Evolutionary conservation across 2,113 vertebrate genomes (phyloP), one percentile per base, ranked within the genome.

Genomic region (Sitta europaea): DNA sequence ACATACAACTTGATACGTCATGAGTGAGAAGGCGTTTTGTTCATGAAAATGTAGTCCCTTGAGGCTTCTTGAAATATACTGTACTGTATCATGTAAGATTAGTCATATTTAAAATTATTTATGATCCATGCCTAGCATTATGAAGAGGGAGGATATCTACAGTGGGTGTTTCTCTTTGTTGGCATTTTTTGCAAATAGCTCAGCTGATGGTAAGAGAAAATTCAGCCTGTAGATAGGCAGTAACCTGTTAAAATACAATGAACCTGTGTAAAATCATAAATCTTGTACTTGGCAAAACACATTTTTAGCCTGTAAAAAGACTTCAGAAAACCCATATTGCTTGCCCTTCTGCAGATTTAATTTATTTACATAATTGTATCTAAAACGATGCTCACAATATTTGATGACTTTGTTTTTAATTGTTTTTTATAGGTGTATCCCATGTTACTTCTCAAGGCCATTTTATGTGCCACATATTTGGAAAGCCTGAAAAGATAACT

Each of bases 401-500:
- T 81, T 90, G 67, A 81, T 90, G 35, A 62, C 43, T 92, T 67
- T 40, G 21, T 84, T 86, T 94, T 86, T 76, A 92, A 75, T 90
- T 93, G 87, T 90, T 96, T 71, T 84, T n/a, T 20, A 31, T 43
- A 71, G 79, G 70, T 62, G 55, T 77, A 59, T 58, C 38, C 35
- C 87, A 67, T 38, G 43, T 86, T 96, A 93, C 81, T 96, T 95
- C 87, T 93, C 68, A 83, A 88, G 86, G 87, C 62, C 2, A 3
- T 71, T 36, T 2, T 21, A 21, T 38, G 20, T 67, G 51, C 91
- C 14, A 5, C 61, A 20, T 70, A 53, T 83, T 96, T 94, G 90
- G 91, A 97, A 96, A 96, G 83, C 92, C 62, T 81, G 76, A 94
- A 73, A 76, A 89, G 94, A 51, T 78, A 38, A 17, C 88, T 85